Conservation (phyloP, 2,113 vertebrate genomes). For the Oxyura jamaicensis region DNA sequence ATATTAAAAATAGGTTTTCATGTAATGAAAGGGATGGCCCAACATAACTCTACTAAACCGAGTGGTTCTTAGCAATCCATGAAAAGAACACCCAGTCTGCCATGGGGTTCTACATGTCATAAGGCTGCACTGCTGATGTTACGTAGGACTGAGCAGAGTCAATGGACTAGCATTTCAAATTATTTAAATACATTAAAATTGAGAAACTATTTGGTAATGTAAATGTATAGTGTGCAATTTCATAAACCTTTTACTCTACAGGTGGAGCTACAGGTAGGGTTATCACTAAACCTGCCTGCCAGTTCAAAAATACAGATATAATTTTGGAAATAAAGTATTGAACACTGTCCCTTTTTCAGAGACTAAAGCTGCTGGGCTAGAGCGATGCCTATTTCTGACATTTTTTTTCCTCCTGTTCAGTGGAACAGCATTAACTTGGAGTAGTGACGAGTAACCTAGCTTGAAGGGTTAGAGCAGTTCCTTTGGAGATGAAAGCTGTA, state of each 20-base stretch:
- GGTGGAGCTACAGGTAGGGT: no score
- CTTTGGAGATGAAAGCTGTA: not conserved
- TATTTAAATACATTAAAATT: not conserved
- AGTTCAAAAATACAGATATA: not conserved
- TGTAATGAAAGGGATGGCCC: no score
- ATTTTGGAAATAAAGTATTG: not conserved
- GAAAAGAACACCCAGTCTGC: not conserved
- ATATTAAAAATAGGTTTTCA: not conserved
- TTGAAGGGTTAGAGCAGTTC: not conserved
- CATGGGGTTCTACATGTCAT: fast-evolving
- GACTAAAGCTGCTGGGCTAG: not conserved
- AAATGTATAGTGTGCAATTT: not conserved
- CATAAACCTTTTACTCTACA: not conserved
- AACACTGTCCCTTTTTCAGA: not conserved
- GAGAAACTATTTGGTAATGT: not conserved
- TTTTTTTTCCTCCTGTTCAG: not conserved
- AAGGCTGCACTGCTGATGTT: not conserved
- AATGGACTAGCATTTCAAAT: not conserved
- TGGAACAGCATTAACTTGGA: not conserved
- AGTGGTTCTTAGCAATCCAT: not conserved
- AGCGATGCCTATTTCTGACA: not conserved
- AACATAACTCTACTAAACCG: no score
- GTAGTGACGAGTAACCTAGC: not conserved
- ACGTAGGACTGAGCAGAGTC: not conserved
- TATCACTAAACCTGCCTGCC: not conserved